These are phyloP conservation scores for Plagodis dolabraria DNA, from an alignment of 2,888 invertebrate genomes.

Conservation along the genomic window DNA sequence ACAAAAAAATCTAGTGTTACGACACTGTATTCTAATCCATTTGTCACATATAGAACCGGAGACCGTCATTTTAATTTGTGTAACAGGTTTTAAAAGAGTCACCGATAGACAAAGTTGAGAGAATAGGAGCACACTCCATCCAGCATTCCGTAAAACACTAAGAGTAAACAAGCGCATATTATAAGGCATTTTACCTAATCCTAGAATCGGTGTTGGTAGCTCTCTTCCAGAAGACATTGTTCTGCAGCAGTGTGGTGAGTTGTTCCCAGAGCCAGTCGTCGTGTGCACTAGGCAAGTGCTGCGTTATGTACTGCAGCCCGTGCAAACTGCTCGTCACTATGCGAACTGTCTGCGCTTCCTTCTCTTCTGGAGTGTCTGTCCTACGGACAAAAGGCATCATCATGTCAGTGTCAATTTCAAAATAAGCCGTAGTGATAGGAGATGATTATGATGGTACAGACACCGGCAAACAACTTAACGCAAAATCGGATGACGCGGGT, in stretches of 20 bases:
- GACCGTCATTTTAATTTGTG: no score
- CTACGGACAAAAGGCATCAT: conserved; percentile 35
- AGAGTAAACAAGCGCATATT: neutral
- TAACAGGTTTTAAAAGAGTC: no score
- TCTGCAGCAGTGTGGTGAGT: conserved; percentile 83
- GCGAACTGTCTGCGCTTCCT: conserved; percentile 42
- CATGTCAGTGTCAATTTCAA: no score
- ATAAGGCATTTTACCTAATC: conserved; percentile 44
- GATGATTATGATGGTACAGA: no score
- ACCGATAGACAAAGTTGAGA: no score
- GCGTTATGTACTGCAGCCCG: conserved; percentile 48
- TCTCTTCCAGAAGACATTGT: conserved; percentile 90
- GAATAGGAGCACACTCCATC: no score
- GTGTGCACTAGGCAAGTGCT: conserved; percentile 58
- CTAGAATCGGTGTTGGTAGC: conserved; percentile 78
- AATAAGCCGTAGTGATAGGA: no score
- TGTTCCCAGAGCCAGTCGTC: conserved; percentile 83
- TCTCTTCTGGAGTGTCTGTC: conserved; percentile 53
- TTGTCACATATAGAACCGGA: no score
- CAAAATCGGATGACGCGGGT: no score
- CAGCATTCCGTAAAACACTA: neutral
- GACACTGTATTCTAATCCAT: no score
- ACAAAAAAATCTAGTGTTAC: no score
- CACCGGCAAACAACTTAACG: no score
- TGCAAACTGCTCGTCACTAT: conserved; percentile 51